Evolutionary conservation across 2,888 invertebrate species (phyloP), one percentile per base, ranked within the genome.

Genomic region (Himalopsyche kuldschensis): DNA sequence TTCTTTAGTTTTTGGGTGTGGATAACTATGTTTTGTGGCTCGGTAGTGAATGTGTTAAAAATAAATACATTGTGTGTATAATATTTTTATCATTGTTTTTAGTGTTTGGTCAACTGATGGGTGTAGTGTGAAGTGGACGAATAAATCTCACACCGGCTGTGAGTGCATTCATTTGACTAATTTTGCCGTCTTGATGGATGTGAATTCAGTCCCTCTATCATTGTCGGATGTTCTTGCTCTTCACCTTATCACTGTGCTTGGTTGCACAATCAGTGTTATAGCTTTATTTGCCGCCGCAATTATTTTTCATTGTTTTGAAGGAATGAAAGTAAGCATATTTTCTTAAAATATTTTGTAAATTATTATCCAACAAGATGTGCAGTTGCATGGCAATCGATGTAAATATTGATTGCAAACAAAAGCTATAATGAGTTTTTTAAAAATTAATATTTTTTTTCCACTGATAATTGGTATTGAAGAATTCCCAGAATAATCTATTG

Each of bases 141-240:
- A 98, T 90, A 89, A 91, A 5, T 95, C 95, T 0, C 97, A 97
- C 89, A 97, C 97, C 0, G 93, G 95, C 32, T 98, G 98, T 90
- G 94, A 95, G 84, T 98, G 97, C 89, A 95, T 96, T 87, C 98
- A 98, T 89, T 92, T 98, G 86, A 98, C 97, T n/a, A 97, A 97
- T 91, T 98, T 98, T 90, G 98, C 97, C 0, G 94, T 98, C 83
- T 92, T 98, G 46, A 98, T 98, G 97, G 97, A 97, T 89, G 95
- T 97, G 0, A 94, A 94, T 87, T 94, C 94, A 0, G 92, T 94
- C 1, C 90, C 93, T 83, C 88, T 95, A 55, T 92, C 93, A 81
- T 91, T 92, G 11, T 91, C 91, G 0, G 95, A 96, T 89, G 93
- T 94, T 88, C 91, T 94, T 85, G 95, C 95, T 1, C 89, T 97